Percentiles rank a stretch among this genome's conserved stretches.
These are phyloP conservation scores for Tamias sibiricus DNA, from an alignment of 2,113 vertebrate species.

Conservation along the genomic window DNA sequence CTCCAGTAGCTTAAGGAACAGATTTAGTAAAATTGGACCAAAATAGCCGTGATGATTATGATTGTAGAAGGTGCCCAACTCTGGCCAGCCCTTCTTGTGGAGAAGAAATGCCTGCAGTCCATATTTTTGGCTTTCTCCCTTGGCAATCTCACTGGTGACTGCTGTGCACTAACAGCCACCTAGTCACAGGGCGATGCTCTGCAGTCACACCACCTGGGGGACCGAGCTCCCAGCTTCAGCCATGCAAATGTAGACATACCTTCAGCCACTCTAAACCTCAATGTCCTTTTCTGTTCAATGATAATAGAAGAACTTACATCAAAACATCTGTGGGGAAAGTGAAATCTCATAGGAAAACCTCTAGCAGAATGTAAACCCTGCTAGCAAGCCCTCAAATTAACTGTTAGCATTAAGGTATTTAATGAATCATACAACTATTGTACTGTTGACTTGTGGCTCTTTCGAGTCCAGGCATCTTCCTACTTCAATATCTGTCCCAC, in stretches of 20 bases:
- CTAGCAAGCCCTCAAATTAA: not conserved
- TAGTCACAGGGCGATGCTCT: not conserved
- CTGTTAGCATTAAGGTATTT: not conserved
- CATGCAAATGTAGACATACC: too few species aligned
- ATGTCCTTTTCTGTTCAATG: not conserved
- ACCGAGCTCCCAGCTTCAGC: not conserved
- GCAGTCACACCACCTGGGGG: not conserved
- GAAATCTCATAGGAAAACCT: not conserved
- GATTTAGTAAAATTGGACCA: not conserved
- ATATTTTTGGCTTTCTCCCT: not conserved
- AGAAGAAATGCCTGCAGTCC: not conserved
- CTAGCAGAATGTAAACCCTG: not conserved
- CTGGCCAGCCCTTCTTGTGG: not conserved
- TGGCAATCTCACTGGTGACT: not conserved
- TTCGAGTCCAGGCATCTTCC: not conserved
- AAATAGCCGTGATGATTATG: not conserved
- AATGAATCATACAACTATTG: not conserved
- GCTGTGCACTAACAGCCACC: not conserved
- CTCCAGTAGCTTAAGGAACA: not conserved
- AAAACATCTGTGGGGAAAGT: not conserved
- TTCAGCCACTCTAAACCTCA: not conserved
- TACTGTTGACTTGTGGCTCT: not conserved
- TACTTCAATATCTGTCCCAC: not conserved
- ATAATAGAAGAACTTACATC: not conserved
- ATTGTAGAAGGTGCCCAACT: not conserved